A percentile compares a stretch with the other conserved stretches of the same genome.
Conservation (phyloP, 2,888 invertebrate genomes). For the Odontomyia ornata region DNA sequence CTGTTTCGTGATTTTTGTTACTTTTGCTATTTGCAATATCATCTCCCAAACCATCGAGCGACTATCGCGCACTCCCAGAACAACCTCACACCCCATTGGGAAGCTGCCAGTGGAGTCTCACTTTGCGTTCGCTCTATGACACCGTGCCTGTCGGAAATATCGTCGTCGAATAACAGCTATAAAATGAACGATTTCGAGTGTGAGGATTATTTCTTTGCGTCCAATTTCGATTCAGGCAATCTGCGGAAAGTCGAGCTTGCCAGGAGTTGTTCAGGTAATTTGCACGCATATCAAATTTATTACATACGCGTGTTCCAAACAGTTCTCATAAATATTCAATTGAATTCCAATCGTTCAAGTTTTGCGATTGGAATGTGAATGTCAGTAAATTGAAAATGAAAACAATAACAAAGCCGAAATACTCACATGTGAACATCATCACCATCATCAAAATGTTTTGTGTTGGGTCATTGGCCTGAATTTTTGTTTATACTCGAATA, state of each 20-base stretch:
- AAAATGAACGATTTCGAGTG: constrained; percentile 66
- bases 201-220: constrained; percentile 82
- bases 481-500: constrained; percentile 10
- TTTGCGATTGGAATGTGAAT: not conserved
- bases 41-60: not conserved
- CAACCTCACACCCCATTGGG: not conserved
- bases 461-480: constrained; percentile 21
- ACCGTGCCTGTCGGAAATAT: too few relatives aligned
- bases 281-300: not conserved
- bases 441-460: not conserved
- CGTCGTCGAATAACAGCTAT: not conserved
- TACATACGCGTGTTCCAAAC: not conserved
- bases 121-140: not conserved
- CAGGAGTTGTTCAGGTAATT: constrained; percentile 68
- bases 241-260: constrained; percentile 82
- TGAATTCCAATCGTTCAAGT: not conserved
- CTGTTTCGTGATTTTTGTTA: not conserved
- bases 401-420: constrained; percentile 23
- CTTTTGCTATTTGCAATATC: not conserved
- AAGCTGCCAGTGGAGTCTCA: not conserved
- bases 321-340: not conserved
- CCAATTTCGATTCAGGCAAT: constrained; percentile 92
- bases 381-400: constrained; percentile 21
- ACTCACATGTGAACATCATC: not conserved
- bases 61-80: not conserved